Base-by-base conservation (phyloP, 92 coral and sea anemone species). In the Epizoanthus stellaris region DNA sequence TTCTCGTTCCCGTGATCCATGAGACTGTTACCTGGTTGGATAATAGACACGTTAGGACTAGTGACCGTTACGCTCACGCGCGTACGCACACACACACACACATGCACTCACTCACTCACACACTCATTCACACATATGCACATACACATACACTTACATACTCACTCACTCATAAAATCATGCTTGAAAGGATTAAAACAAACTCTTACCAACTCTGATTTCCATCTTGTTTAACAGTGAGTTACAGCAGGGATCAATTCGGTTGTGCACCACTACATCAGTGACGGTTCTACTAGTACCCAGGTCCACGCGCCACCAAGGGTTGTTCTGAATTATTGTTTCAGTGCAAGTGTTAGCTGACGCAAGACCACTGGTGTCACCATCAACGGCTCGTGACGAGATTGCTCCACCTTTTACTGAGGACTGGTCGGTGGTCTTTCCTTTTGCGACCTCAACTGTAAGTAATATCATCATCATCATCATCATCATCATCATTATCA, bases 351-450 rank as follows among this genome's bases (percentile, higher is more conserved):
- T 62, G 40, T 40, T 53, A 40, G 66, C 58, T 17, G 66, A 57
- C 36, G 60, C 38, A 30, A 38, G 5, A 58, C 83, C 83, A 63
- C 71, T 70, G 40, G 83, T 63, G 49, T 79, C 65, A 21, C 83
- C 83, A 79, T 79, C 83, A 38, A 79, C 83, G 40, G 83, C 83
- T 40, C 83, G 83, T 13, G 83, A 62, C 12, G 83, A 43, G 49
- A 62, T 20, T 12, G 71, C 83, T 79, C 25, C 59, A 16, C 61
- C 47, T 2, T 79, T 59, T 3, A 62, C 59, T 21, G 83, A 79
- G 8, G 83, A 79, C 47, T 79, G 83, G 61, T 43, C 72, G 25
- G 83, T 79, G 34, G 39, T 19, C 53, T 12, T 79, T 38, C 83
- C 58, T 14, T 79, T 62, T 42, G 83, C 83, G 43, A 79, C 83